A percentile compares a stretch with the other conserved stretches of the same genome.
Evolutionary conservation across 2,797 vertebrate genomes (phyloP).

Genomic region (Sphenopsis melanotis): DNA sequence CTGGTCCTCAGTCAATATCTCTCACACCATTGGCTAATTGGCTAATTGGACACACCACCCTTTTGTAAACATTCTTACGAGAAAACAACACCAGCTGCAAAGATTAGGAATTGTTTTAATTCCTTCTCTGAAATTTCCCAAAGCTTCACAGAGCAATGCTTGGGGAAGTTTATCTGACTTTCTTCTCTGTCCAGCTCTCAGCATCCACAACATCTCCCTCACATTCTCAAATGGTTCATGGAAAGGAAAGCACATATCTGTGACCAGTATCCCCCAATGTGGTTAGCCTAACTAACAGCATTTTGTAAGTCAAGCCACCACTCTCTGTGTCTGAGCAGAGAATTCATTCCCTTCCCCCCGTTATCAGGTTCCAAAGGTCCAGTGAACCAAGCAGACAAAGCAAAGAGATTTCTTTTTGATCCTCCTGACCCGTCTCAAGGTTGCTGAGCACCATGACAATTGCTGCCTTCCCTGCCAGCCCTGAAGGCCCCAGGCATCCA

Average conservation of each 20-base stretch:
- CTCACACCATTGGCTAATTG: neutral
- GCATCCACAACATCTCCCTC: neutral
- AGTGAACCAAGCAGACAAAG: neutral
- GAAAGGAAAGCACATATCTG: neutral
- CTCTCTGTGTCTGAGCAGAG: neutral
- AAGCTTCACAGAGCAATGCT: neutral
- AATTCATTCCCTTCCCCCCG: neutral
- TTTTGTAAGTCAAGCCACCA: neutral
- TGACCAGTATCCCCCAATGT: neutral
- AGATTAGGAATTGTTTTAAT: neutral
- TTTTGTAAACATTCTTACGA: neutral
- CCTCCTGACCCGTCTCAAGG: neutral
- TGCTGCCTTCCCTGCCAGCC: neutral
- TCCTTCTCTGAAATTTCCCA: neutral
- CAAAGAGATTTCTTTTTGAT: neutral
- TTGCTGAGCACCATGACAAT: fast-evolving
- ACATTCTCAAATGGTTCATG: neutral
- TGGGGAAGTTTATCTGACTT: neutral
- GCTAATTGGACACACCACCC: neutral
- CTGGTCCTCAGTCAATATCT: neutral
- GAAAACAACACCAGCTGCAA: neutral
- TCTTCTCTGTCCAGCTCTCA: neutral
- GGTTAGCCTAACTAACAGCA: neutral
- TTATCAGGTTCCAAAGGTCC: neutral
- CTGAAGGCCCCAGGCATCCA: fast-evolving